Conservation (phyloP, 2,113 vertebrate species). For the Condylura cristata region DNA sequence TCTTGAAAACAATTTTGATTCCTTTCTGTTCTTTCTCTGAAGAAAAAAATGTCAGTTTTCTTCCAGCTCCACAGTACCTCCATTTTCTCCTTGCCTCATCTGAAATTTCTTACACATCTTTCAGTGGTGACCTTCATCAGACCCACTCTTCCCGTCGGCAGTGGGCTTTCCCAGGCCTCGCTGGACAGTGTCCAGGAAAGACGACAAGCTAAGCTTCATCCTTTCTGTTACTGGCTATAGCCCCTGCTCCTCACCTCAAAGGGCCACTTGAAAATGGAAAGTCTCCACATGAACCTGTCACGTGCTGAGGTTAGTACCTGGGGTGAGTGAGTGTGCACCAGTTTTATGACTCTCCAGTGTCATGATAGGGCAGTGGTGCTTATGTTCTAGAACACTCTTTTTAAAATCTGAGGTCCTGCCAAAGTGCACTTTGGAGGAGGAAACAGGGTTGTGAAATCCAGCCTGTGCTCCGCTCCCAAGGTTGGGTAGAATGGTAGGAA, state of each 20-base stretch:
- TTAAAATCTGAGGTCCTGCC: background rate
- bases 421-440: no score
- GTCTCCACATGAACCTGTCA: background rate
- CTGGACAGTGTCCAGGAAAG: background rate
- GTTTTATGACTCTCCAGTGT: background rate
- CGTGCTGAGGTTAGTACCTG: background rate
- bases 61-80: fast-evolving
- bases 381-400: background rate
- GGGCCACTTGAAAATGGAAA: background rate
- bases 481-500: background rate
- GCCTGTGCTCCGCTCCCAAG: background rate
- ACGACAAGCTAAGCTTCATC: background rate
- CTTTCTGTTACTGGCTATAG: no score
- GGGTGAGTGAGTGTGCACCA: background rate
- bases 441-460: background rate
- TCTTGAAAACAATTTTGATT: background rate
- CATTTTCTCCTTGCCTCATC: background rate
- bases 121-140: background rate
- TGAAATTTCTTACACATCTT: background rate
- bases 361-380: background rate
- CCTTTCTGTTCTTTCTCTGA: background rate
- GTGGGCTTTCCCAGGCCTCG: background rate
- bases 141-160: no score
- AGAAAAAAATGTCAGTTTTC: background rate
- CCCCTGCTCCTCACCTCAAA: background rate